Evolutionary conservation across 1,140 invertebrate genomes (phyloP).

Genomic region (Zaprionus tsacasi): DNA sequence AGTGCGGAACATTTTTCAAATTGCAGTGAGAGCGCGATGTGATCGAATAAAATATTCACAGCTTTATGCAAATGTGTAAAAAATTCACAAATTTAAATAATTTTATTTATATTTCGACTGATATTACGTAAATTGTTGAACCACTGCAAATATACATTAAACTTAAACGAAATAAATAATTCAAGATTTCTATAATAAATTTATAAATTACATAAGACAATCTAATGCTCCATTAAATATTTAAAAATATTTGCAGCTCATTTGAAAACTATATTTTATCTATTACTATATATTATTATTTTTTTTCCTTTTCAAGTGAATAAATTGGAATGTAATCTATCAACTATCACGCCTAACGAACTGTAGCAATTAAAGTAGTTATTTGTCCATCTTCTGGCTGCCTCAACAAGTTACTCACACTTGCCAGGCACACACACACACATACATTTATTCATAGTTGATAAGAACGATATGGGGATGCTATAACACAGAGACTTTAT

Average conservation of each 20-base stretch:
- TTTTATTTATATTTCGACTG: neutral
- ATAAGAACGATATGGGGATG: neutral
- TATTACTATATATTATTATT: neutral
- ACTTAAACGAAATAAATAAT: neutral
- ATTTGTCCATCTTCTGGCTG: slow-evolving; percentile 1
- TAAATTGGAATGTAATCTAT: neutral
- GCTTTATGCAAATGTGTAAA: neutral
- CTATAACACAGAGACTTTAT: slow-evolving; percentile 22
- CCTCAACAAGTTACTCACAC: slow-evolving; percentile 5
- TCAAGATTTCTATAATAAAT: too few relatives aligned
- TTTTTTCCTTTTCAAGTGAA: neutral
- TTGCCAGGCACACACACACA: slow-evolving; percentile 9
- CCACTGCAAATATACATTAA: neutral
- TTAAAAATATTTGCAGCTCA: too few relatives aligned
- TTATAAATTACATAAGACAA: too few relatives aligned
- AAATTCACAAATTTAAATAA: neutral
- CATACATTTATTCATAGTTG: neutral
- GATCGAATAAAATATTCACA: neutral
- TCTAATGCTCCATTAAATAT: too few relatives aligned
- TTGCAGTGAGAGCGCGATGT: neutral
- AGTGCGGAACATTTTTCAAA: slow-evolving; percentile 6
- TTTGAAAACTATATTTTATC: too few relatives aligned
- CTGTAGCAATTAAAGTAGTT: slow-evolving; percentile 24
- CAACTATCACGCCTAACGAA: neutral
- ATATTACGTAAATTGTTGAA: neutral